Evolutionary conservation across 2,888 invertebrate genomes (phyloP), one percentile per base, ranked within the genome.

Genomic region (Melanotus villosus): DNA sequence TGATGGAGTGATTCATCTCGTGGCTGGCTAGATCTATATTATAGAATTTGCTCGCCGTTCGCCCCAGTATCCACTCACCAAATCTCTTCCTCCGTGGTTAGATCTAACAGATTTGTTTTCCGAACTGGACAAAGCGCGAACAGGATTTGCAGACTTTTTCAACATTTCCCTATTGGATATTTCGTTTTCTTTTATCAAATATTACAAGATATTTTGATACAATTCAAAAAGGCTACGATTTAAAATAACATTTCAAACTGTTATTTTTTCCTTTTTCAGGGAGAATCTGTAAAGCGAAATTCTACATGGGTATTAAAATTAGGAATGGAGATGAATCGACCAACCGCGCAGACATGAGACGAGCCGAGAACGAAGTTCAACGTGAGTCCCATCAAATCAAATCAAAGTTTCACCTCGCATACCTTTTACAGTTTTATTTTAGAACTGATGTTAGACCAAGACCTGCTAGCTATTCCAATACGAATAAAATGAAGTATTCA

Each of bases 1-100:
- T 73, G 73, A 73, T 68, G 64, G 72, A 73, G 73, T 73, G 73
- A 73, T 73, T 73, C 72, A 73, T 73, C 73, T 73, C 73, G 72
- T 73, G 70, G 68, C 67, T 64, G 45, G 45, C 52, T 70, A 64
- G 64, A 70, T 70, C 58, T 70, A 45, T 70, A 70, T 70, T 67
- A 64, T 64, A 70, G 70, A 70, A 67, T 70, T 67, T 70, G 38
- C 67, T 67, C 66, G 23, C 59, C 59, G 47, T 9, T 23, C 57
- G 54, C 58, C 58, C 38, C 19, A 69, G 16, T 65, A 60, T 65
- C 59, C 56, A 60, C 69, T 47, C 54, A 16, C 45, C 36, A 68
- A 65, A 69, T 59, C 64, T 43, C 38, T 56, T 45, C 16, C 21
- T 12, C n/a, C n/a, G n/a, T 26, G 14, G 41, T 68, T 68, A 59